These are phyloP conservation scores for Lepus oiostolus DNA, from an alignment of 2,797 vertebrate species.

Conservation along the genomic window DNA sequence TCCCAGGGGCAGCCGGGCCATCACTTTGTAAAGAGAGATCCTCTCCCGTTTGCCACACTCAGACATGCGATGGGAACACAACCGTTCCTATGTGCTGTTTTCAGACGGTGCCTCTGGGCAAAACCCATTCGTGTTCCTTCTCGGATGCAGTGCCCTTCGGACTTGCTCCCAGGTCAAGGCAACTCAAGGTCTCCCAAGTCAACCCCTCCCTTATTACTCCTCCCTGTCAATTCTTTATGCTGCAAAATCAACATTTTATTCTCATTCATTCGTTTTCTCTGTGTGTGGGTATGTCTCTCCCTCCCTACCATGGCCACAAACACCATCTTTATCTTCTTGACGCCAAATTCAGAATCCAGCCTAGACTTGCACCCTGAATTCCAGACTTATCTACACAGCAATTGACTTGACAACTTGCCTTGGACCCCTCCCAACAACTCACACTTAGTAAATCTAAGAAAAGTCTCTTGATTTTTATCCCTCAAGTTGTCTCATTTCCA, in stretches of 20 bases:
- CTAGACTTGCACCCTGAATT: not conserved
- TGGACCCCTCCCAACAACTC: not conserved
- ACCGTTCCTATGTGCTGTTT: no score
- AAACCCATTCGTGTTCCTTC: not conserved
- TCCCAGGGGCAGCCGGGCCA: not conserved
- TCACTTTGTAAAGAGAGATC: not conserved
- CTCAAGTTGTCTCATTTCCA: not conserved
- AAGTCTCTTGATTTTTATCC: not conserved
- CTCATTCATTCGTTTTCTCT: not conserved
- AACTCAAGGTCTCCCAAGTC: not conserved
- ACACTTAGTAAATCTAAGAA: slow-evolving; percentile 21
- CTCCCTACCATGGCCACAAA: not conserved
- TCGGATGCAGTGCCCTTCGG: not conserved
- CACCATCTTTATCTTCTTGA: not conserved
- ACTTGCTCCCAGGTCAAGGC: not conserved
- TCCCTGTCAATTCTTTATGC: not conserved
- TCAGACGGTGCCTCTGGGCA: not conserved
- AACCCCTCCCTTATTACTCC: not conserved
- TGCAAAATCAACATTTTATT: not conserved
- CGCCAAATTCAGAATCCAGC: not conserved
- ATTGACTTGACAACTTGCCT: not conserved
- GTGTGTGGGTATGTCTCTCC: no score
- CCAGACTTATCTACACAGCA: not conserved
- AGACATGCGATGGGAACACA: not conserved
- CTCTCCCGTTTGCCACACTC: not conserved